Evolutionary conservation across 2,113 vertebrate species (phyloP), one percentile per base, ranked within the genome.

Genomic region (Gavialis gangeticus): DNA sequence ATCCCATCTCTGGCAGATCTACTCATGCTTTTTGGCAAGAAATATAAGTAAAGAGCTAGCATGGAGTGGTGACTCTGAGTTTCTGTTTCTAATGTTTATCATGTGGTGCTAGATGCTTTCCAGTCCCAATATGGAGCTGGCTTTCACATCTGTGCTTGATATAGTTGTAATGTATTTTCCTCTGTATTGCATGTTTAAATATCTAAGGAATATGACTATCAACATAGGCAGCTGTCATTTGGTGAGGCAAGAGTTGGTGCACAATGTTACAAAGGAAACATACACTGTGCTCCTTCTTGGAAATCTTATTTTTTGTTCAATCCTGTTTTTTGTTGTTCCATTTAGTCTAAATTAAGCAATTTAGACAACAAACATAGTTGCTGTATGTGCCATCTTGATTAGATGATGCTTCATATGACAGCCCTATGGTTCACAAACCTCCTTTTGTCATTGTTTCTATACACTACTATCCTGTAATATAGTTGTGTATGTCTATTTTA

Each of bases 331-430:
- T 16, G 10, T 80, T 84, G 17, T 85, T 56, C 62, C 77, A 19
- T 12, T 27, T 55, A 37, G 12, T 28, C 8, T 64, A 59, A 59
- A 12, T 46, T 57, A 82, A 79, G 3, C 18, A 27, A 4, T 59
- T 75, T 64, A 79, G 54, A 85, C 22, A 27, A 17, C 78, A 88
- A 75, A 6, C 7, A 37, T 69, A 8, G 13, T 27, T 84, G 24
- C 75, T 94, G 16, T 27, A 9, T 1, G 5, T 21, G 55, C 46
- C 8, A 5, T 37, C 0, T 0, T 0, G 0, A 57, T 30, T 0
- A 0, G 55, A 24, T 58, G 78, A 28, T 30, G 10, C 46, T 46
- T 46, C 46, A 46, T 46, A 46, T 46, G 46, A 46, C 46, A 46
- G 46, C 46, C 46, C 8, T 46, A 46, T 0, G 0, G 17, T 58